A percentile compares a stretch with the other conserved stretches of the same genome.
These are phyloP conservation scores for Folsomia candida DNA, from an alignment of 2,888 invertebrate species.

Conservation along the genomic window DNA sequence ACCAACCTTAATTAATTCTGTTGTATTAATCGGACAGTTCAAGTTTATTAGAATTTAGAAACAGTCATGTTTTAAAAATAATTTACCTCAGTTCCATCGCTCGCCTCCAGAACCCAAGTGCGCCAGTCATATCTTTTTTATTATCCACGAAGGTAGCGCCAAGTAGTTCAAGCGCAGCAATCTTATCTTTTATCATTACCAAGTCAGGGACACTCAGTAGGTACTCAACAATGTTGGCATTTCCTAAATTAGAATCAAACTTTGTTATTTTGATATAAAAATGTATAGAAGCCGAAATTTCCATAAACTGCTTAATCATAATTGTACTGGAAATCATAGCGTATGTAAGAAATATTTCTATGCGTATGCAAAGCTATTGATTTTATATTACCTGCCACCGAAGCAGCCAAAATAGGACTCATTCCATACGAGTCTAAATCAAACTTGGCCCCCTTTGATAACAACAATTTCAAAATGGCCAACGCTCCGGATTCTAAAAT, in stretches of 20 bases:
- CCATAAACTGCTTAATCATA: no score
- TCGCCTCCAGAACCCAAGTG: slow-evolving; percentile 81
- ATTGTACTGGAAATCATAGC: no score
- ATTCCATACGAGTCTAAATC: slow-evolving; percentile 93
- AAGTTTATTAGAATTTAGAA: no score
- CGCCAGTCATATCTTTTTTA: slow-evolving; percentile 87
- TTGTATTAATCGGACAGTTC: no score
- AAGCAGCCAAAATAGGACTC: slow-evolving; percentile 82
- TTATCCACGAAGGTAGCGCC: slow-evolving; percentile 97
- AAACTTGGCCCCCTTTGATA: slow-evolving; percentile 85
- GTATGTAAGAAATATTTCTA: no score
- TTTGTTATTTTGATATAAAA: no score
- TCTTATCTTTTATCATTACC: slow-evolving; percentile 73
- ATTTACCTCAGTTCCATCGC: slow-evolving; percentile 87
- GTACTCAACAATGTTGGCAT: slow-evolving; percentile 89
- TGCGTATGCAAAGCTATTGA: no score
- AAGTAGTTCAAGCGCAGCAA: slow-evolving; percentile 85
- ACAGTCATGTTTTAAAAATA: no score
- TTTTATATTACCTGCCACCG: no score
- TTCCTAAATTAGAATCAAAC: no score
- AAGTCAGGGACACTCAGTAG: slow-evolving; percentile 70
- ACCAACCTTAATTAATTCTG: no score
- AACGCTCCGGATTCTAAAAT: slow-evolving; percentile 71
- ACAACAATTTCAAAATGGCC: slow-evolving; percentile 83
- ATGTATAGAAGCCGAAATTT: no score